Percentiles rank a stretch among this genome's conserved stretches.
Conservation (phyloP, 2,797 vertebrate genomes). For the Cuculus canorus region DNA sequence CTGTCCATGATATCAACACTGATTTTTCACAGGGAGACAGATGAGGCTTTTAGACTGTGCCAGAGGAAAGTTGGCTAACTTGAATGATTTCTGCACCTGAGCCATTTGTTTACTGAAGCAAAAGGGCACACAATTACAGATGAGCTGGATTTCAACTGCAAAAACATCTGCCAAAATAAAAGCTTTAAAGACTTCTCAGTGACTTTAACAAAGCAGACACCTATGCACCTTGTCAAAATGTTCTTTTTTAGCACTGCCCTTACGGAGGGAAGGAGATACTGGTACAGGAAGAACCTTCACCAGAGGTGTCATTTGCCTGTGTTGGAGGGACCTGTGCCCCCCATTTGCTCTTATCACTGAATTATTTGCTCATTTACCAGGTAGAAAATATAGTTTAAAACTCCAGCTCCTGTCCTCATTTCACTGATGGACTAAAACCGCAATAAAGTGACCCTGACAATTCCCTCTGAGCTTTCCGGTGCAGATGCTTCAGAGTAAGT, state of each 20-base stretch:
- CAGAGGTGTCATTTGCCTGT: not conserved
- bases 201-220: not conserved
- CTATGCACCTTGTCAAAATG: not conserved
- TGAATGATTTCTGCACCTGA: constrained; percentile 6
- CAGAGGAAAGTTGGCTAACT: not conserved
- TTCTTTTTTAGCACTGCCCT: not conserved
- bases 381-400: not conserved
- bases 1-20: not conserved
- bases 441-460: no score
- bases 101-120: constrained; percentile 17
- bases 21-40: not conserved
- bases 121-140: not conserved
- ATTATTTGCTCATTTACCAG: not conserved
- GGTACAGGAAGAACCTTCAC: not conserved
- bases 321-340: not conserved
- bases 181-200: not conserved
- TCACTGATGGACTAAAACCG: not conserved
- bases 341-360: not conserved
- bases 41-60: not conserved
- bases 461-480: not conserved
- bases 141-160: not conserved
- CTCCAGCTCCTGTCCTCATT: not conserved
- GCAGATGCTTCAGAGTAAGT: not conserved
- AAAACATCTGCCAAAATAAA: not conserved
- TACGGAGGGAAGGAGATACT: not conserved